phyloP scores from a whole-genome alignment of 2,113 vertebrate species.

The Theristicus caerulescens region DNA sequence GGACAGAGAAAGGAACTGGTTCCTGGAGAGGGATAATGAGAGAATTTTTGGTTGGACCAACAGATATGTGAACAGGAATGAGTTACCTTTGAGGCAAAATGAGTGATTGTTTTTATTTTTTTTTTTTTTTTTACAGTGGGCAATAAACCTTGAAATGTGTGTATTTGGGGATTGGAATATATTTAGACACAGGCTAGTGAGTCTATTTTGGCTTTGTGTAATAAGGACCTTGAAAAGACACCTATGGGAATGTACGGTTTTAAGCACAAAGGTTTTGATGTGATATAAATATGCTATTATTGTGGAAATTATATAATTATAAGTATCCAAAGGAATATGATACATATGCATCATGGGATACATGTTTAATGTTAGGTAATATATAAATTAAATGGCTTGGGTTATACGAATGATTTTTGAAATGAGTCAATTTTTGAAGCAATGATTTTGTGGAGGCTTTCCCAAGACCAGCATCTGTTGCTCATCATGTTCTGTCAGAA shows the following conservation, averaged over 20 bases:
- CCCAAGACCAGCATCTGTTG: neutral
- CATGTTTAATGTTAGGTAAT: neutral
- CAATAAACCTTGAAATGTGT: neutral
- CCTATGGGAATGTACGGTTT: neutral
- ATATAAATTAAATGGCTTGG: neutral
- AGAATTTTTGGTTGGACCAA: neutral
- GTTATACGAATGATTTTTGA: neutral
- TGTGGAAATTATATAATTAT: neutral
- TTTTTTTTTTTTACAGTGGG: neutral
- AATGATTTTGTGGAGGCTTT: neutral
- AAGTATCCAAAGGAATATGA: neutral
- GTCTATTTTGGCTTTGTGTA: neutral
- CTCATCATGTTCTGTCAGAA: neutral
- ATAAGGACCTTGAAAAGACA: neutral
- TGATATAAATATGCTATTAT: neutral
- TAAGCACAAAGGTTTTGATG: neutral
- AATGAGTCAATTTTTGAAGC: neutral
- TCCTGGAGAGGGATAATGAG: neutral
- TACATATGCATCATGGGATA: neutral
- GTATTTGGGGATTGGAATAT: neutral
- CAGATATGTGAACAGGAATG: neutral
- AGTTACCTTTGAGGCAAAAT: neutral
- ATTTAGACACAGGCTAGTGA: neutral
- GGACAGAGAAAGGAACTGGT: neutral
- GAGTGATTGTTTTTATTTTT: neutral